Evolutionary conservation across 2,797 vertebrate species (phyloP).

Genomic region (Chelidonichthys spinosus): DNA sequence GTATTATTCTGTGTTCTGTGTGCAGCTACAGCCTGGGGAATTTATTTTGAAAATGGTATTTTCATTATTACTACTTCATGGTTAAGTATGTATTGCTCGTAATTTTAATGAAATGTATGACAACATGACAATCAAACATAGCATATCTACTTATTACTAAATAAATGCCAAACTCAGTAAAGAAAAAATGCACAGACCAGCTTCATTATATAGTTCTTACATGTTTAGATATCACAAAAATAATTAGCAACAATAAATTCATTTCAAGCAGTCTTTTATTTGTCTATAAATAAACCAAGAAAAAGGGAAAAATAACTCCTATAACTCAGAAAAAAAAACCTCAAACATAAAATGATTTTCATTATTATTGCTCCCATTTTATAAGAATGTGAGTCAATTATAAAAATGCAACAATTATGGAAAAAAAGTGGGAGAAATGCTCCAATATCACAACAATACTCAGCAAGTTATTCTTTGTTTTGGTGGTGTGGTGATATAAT

Average conservation of each 20-base stretch:
- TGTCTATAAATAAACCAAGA: slow-evolving; percentile 71
- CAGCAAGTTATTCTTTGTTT: slow-evolving; percentile 17
- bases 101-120: background rate
- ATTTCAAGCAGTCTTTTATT: slow-evolving; percentile 73
- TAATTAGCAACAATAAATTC: background rate
- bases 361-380: slow-evolving; percentile 34
- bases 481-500: slow-evolving; percentile 21
- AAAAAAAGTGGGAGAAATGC: background rate
- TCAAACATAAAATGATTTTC: slow-evolving; percentile 10
- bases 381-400: slow-evolving; percentile 6
- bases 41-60: too few relatives aligned
- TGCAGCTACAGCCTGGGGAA: too few relatives aligned
- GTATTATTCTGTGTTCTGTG: too few relatives aligned
- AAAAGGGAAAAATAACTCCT: slow-evolving; percentile 34
- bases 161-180: background rate
- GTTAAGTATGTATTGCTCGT: background rate
- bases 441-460: slow-evolving; percentile 15
- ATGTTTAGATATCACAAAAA: slow-evolving; percentile 4
- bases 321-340: background rate
- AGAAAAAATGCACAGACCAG: background rate
- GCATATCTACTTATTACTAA: background rate
- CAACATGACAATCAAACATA: background rate
- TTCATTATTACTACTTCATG: too few relatives aligned
- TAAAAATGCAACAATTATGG: slow-evolving; percentile 20
- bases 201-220: background rate